Evolutionary conservation across 2,113 vertebrate genomes (phyloP).

Genomic region (Craseonycteris thonglongyai): DNA sequence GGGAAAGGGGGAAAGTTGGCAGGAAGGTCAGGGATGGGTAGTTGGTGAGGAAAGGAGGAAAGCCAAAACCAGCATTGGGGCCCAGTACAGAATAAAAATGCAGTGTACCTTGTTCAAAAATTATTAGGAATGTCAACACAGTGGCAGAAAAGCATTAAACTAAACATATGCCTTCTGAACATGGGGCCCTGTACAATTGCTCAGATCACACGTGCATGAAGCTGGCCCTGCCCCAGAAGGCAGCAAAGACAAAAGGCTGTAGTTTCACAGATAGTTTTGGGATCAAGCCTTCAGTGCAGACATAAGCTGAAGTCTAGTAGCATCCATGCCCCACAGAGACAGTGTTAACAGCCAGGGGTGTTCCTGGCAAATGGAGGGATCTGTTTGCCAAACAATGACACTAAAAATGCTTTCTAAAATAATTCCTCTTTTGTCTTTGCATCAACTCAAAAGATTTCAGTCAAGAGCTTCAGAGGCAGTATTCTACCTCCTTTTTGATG

Average conservation of each 20-base stretch:
- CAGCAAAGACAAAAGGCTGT: not conserved
- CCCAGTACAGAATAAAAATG: not conserved
- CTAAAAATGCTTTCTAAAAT: not conserved
- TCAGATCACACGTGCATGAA: not conserved
- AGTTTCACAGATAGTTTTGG: not conserved
- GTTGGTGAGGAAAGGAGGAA: not conserved
- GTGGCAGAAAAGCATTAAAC: not conserved
- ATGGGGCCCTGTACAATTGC: not conserved
- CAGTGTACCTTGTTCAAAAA: not conserved
- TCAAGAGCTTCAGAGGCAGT: not conserved
- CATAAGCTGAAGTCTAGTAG: not conserved
- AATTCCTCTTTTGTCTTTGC: not conserved
- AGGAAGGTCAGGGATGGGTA: not conserved
- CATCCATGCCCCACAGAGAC: not conserved
- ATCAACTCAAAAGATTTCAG: not conserved
- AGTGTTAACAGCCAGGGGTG: too few relatives aligned
- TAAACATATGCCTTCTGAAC: not conserved
- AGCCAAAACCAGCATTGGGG: not conserved
- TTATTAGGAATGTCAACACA: not conserved
- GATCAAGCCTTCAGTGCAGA: not conserved
- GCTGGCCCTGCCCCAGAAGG: not conserved
- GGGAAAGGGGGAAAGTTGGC: not conserved
- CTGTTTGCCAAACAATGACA: not conserved
- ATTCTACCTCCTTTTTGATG: not conserved
- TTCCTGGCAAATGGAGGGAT: not conserved